Base-by-base conservation (phyloP, 1,140 invertebrate genomes). In the Dinoponera quadriceps region DNA sequence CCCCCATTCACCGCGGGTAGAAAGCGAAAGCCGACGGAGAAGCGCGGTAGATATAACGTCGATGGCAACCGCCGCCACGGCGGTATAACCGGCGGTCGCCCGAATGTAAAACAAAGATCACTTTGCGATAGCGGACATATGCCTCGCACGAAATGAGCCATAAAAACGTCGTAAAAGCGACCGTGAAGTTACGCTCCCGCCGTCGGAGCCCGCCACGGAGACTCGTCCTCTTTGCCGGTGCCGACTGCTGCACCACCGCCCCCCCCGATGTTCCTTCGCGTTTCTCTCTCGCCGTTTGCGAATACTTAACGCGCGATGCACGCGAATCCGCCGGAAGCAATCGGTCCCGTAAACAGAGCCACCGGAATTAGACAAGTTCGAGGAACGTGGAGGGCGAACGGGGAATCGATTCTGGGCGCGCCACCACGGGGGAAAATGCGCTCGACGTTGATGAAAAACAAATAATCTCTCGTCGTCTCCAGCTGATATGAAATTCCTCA, bases 131-230 rank as follows among this genome's bases (percentile, higher is more conserved):
- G 74, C 82, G 82, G 57, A 81, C 85, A 88, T 83, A 84, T 71
- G 82, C 72, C 81, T 86, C n/a, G 66, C 25, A 48, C 73, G 81
- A 77, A 88, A 84, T 87, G 82, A 87, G 77, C 69, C 62, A 73
- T 88, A 88, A 88, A 87, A 88, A 88, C 27, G 33, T 75, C 86
- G 85, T 88, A 88, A 88, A 88, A 87, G 57, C 73, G 73, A 48
- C 73, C 29, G 13, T 55, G 71, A 69, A 82, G 86, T 82, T 85
- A 75, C 69, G 54, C 55, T 82, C 63, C 20, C 29, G 71, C n/a
- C 57, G 71, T 57, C 48, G 51, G 44, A 54, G 18, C 29, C 57
- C 54, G 44, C 54, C 49, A 9, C 22, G 7, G n/a, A n/a, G 48
- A 83, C 49, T 77, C 66, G 48, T 69, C 59, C 51, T n/a, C n/a